These are phyloP conservation scores for Pantala flavescens DNA, from an alignment of 1,140 invertebrate genomes.

Conservation along the genomic window DNA sequence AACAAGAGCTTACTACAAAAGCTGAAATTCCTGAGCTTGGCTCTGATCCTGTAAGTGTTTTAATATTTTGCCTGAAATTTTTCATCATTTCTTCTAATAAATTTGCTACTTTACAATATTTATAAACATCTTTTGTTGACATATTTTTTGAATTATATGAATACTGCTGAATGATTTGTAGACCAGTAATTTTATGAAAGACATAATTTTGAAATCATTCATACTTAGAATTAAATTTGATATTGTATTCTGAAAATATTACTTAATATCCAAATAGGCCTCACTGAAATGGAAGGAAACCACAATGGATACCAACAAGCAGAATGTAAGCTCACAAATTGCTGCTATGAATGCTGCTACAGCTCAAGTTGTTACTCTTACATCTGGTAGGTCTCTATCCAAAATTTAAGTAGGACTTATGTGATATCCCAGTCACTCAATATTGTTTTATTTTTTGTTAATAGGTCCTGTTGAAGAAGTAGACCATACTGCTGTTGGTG, in stretches of 20 bases:
- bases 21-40: constrained; percentile 71
- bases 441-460: constrained; percentile 17
- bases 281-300: constrained; percentile 89
- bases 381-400: constrained; percentile 47
- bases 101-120: too few relatives aligned
- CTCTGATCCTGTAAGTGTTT: constrained; percentile 49
- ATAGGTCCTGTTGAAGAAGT: constrained; percentile 61
- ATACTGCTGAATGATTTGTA: too few relatives aligned
- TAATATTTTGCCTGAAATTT: background rate
- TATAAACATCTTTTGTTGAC: too few relatives aligned
- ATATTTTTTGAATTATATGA: too few relatives aligned
- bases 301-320: constrained; percentile 88
- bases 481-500: constrained; percentile 91
- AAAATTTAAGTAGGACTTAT: background rate
- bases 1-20: constrained; percentile 63
- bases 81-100: too few relatives aligned
- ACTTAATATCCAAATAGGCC: constrained; percentile 36
- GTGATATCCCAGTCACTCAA: too few relatives aligned
- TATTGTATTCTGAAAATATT: too few relatives aligned
- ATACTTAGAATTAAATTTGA: too few relatives aligned
- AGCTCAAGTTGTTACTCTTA: constrained; percentile 92
- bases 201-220: too few relatives aligned
- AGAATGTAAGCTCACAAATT: constrained; percentile 91
- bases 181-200: too few relatives aligned
- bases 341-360: constrained; percentile 99